phyloP scores from a whole-genome alignment of 2,797 vertebrate genomes.

The Lepilemur ruficaudatus region DNA sequence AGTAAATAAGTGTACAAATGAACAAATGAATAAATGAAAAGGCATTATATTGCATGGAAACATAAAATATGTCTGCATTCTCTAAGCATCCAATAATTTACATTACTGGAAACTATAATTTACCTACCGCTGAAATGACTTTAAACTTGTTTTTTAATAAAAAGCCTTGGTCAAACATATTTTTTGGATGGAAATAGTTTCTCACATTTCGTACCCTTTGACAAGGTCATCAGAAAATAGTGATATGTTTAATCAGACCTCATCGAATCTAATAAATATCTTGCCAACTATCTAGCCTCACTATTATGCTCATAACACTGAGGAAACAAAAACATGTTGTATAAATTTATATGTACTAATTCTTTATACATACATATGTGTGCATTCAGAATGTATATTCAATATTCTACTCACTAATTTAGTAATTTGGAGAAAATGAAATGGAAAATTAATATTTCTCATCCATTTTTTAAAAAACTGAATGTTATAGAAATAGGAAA shows the following conservation, averaged over 20 bases:
- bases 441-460: background rate
- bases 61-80: background rate
- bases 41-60: background rate
- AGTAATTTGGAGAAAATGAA: background rate
- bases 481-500: background rate
- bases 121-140: background rate
- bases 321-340: background rate
- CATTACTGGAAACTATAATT: background rate
- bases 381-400: background rate
- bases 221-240: background rate
- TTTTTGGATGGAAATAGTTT: background rate
- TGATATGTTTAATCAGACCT: background rate
- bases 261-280: background rate
- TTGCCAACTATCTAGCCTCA: background rate
- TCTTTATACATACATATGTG: background rate
- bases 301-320: background rate
- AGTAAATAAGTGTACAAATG: background rate
- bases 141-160: slow-evolving; percentile 15
- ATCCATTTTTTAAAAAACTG: background rate
- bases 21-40: background rate
- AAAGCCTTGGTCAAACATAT: background rate
- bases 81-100: background rate
- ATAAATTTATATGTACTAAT: background rate
- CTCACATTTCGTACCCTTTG: background rate
- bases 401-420: background rate